These are phyloP conservation scores for Manis pentadactyla DNA, from an alignment of 2,797 vertebrate species.

Conservation along the genomic window DNA sequence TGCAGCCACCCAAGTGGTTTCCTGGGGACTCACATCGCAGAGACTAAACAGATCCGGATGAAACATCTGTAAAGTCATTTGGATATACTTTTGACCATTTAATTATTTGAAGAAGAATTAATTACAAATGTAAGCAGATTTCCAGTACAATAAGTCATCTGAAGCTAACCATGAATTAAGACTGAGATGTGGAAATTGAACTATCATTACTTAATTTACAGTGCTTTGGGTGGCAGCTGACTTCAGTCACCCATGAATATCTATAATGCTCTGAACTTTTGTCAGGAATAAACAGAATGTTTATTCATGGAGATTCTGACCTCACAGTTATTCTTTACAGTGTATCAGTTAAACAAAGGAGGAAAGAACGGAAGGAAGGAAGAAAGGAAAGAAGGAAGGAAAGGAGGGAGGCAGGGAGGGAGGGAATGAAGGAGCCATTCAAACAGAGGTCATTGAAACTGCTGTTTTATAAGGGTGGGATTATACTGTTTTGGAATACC, in stretches of 20 bases:
- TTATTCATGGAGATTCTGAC: slow-evolving; percentile 2
- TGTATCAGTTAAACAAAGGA: background rate
- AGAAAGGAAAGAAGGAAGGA: rapidly evolving
- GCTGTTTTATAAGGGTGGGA: background rate
- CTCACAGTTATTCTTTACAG: background rate
- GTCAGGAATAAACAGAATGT: background rate
- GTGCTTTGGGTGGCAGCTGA: background rate
- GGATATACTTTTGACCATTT: background rate
- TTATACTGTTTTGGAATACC: background rate
- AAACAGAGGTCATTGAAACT: background rate
- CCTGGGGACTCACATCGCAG: background rate
- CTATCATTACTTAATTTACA: slow-evolving; percentile 45
- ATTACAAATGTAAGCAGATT: slow-evolving; percentile 25
- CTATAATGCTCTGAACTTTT: background rate
- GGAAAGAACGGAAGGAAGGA: background rate
- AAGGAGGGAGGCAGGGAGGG: background rate
- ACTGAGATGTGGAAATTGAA: background rate
- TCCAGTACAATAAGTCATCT: background rate
- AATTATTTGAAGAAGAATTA: slow-evolving; percentile 39
- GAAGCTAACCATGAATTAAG: background rate
- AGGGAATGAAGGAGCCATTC: rapidly evolving
- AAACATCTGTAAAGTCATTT: background rate
- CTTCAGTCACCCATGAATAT: background rate
- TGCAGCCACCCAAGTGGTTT: background rate
- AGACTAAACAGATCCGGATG: background rate